Base-by-base conservation (phyloP, 2,888 invertebrate genomes). In the Therioaphis trifolii region DNA sequence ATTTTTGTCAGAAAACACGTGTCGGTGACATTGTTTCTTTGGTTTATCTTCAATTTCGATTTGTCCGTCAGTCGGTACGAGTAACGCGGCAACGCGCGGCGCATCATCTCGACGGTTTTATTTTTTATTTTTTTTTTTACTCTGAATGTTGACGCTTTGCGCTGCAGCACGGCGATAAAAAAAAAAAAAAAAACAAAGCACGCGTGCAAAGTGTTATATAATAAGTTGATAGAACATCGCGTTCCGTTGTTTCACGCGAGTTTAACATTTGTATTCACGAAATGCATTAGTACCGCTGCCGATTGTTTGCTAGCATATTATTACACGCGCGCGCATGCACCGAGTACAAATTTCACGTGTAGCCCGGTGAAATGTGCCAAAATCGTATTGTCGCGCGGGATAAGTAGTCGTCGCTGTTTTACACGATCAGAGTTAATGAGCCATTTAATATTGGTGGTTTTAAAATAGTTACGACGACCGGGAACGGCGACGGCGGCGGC, bases 371-470 rank as follows among this genome's bases (percentile, higher is more conserved):
- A 68, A 69, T 79, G 58, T 79, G 79, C 79, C 69, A 71, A 79
- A 69, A 29, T 27, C 14, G 43, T 46, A 68, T 78, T 52, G 49
- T 52, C 21, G 18, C 35, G n/a, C n/a, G 24, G 24, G 46, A 18
- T 72, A 72, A 72, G 49, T 71, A 29, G 46, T 49, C 63, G 21
- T 46, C 27, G 72, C 58, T 63, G 82, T 82, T 82, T 61, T 72
- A 82, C 82, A 74, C 72, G 72, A 82, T 82, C 82, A 7, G 12
- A 52, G 63, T 82, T 63, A 82, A 82, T 82, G 35, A 66, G 52
- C 72, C 80, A 27, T 80, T 80, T 80, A 80, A 80, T 72, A 72
- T 61, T 21, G 49, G 63, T 49, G 24, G 74, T 52, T 74, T 74
- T 82, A 82, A 74, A 82, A 82, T 82, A 82, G 35, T 35, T 35